Evolutionary conservation across 2,113 vertebrate species (phyloP).

Genomic region (Donacobius atricapilla): DNA sequence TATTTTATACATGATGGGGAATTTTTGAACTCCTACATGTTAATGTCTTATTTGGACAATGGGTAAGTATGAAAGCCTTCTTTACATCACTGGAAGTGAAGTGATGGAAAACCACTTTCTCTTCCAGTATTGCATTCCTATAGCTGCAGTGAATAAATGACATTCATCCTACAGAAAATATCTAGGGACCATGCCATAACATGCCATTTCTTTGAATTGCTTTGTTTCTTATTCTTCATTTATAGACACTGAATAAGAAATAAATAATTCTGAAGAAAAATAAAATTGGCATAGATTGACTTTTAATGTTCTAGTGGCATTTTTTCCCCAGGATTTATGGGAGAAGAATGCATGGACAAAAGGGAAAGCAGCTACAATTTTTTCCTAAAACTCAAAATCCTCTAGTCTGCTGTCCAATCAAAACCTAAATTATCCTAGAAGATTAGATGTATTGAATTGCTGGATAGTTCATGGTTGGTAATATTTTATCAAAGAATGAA

Average conservation of each 20-base stretch:
- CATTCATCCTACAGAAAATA: neutral
- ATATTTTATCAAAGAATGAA: constrained; percentile 19
- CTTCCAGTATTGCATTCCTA: neutral
- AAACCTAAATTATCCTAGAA: constrained; percentile 28
- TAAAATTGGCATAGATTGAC: neutral
- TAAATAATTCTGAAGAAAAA: neutral
- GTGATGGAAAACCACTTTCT: neutral
- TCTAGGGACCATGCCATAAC: neutral
- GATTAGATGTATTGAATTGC: constrained; percentile 25
- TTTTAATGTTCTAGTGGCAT: neutral
- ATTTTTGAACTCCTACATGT: neutral
- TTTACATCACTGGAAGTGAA: neutral
- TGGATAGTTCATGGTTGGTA: neutral
- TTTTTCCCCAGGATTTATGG: neutral
- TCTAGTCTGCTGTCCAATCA: constrained; percentile 12
- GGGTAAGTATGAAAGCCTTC: accelerated
- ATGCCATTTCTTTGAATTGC: neutral
- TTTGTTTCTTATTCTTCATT: neutral
- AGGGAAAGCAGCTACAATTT: constrained; percentile 29
- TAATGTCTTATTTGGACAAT: neutral
- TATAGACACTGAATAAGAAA: neutral
- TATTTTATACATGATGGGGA: neutral
- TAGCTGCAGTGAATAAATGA: neutral
- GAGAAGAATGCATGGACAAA: constrained; percentile 10
- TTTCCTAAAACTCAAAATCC: neutral